Evolutionary conservation across 2,797 vertebrate species (phyloP), one percentile per base, ranked within the genome.

Genomic region (Serranus cabrilla): DNA sequence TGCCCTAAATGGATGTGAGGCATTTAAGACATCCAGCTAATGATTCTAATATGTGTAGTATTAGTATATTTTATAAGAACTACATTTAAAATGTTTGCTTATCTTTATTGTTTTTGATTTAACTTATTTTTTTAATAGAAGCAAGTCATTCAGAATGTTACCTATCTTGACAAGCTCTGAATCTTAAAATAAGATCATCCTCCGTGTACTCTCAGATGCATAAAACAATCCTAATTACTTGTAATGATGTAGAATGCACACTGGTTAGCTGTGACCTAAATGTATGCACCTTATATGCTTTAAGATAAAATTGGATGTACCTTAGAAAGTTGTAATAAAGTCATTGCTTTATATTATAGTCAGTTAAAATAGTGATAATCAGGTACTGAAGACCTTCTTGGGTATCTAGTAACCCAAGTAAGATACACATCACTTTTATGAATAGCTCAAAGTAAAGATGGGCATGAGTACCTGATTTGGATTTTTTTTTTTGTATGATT

Each of bases 181-280:
- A 76, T 82, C 76, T 78, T 47, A 85, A 90, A 85, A 74, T 69
- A 83, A 85, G 72, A 84, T 83, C 21, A 50, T 59, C 54, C 40
- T 50, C 21, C 50, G 57, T 59, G 68, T 74, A 65, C 61, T 82
- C 79, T 71, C 34, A 74, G 11, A 70, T 31, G 42, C 52, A 47
- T 46, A 16, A 71, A 71, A 66, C 81, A 75, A 80, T 76, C 62
- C 51, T 63, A 71, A 81, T 78, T 42, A 76, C 47, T 21, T 31
- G 66, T 70, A 59, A 69, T 37, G 62, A 79, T 71, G 34, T 34
- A 7, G 34, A 34, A 34, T 34, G 34, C 34, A 34, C 34, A 34
- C 27, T 31, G 27, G 27, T 31, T 31, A 31, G 27, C 27, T 31
- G 27, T 31, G 27, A 31, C 27, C 27, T n/a, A n/a, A 45, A 66